phyloP scores from a whole-genome alignment of 2,888 invertebrate genomes.

The Smittia sp. region DNA sequence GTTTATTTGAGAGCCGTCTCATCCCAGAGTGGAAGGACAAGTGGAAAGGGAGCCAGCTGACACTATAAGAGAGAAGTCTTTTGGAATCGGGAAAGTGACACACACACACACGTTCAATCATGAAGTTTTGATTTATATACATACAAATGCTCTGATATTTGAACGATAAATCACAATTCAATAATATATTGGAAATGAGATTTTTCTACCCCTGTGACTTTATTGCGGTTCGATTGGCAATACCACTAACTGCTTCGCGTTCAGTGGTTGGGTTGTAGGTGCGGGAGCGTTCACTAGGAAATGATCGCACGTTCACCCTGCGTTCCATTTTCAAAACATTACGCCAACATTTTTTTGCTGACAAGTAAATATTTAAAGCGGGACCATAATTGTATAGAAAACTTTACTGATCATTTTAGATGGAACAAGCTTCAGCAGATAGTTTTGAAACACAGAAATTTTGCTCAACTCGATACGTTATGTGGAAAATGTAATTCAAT shows the following conservation, averaged over 20 bases:
- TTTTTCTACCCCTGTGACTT: neutral
- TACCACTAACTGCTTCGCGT: neutral
- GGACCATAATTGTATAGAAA: too few relatives aligned
- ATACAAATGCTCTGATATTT: neutral
- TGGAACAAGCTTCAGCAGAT: neutral
- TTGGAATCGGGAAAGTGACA: neutral
- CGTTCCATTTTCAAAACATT: neutral
- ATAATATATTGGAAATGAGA: conserved; percentile 7
- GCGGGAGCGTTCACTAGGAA: neutral
- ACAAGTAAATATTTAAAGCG: neutral
- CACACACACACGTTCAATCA: neutral
- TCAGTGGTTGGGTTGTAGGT: neutral
- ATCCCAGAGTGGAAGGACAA: too few relatives aligned
- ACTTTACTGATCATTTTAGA: neutral
- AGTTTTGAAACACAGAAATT: neutral
- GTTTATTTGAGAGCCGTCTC: too few relatives aligned
- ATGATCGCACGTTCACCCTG: neutral
- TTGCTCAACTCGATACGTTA: neutral
- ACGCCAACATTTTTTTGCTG: neutral
- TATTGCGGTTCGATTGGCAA: conserved; percentile 7
- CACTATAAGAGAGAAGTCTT: too few relatives aligned
- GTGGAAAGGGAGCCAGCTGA: too few relatives aligned
- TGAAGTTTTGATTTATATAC: neutral
- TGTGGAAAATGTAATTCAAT: conserved; percentile 25
- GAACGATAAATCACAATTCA: conserved; percentile 12